phyloP scores from a whole-genome alignment of 2,888 invertebrate genomes.

The Mayetiola destructor region DNA sequence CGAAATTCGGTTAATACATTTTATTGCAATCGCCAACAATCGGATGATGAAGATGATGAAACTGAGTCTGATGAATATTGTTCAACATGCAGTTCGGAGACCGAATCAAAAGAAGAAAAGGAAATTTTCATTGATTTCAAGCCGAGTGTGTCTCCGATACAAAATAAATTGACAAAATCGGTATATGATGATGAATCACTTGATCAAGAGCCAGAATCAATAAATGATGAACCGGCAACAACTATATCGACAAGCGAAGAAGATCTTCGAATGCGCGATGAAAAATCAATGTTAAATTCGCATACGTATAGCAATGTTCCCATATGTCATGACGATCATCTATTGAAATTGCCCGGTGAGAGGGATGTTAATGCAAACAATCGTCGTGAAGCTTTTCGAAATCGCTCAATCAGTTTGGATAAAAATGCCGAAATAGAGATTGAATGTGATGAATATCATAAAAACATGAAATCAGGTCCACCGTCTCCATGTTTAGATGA shows the following conservation, averaged over 20 bases:
- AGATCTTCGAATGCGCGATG: slow-evolving; percentile 41
- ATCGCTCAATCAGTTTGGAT: slow-evolving; percentile 58
- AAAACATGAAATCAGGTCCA: slow-evolving; percentile 39
- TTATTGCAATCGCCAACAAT: slow-evolving; percentile 18
- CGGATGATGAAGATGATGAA: slow-evolving; percentile 3
- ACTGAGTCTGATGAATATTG: slow-evolving; percentile 19
- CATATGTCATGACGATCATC: slow-evolving; percentile 20
- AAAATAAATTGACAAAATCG: slow-evolving; percentile 54
- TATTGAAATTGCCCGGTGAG: slow-evolving; percentile 23
- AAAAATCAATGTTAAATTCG: slow-evolving; percentile 32
- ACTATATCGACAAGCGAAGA: slow-evolving; percentile 48
- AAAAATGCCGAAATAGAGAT: slow-evolving; percentile 37
- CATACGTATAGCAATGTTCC: slow-evolving; percentile 20
- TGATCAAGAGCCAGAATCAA: slow-evolving; percentile 41
- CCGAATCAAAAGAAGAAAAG: slow-evolving; percentile 39
- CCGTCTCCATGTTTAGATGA: slow-evolving; percentile 45
- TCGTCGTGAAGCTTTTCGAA: slow-evolving; percentile 57
- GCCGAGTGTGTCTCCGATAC: slow-evolving; percentile 53
- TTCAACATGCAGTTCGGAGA: slow-evolving; percentile 20
- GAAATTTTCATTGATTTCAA: slow-evolving; percentile 82
- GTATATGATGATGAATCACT: slow-evolving; percentile 69
- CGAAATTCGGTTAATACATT: not conserved
- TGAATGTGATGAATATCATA: slow-evolving; percentile 26
- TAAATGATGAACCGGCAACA: slow-evolving; percentile 38
- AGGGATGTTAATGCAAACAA: slow-evolving; percentile 20